Evolutionary conservation across 2,797 vertebrate species (phyloP).

Genomic region (Graptemys geographica): DNA sequence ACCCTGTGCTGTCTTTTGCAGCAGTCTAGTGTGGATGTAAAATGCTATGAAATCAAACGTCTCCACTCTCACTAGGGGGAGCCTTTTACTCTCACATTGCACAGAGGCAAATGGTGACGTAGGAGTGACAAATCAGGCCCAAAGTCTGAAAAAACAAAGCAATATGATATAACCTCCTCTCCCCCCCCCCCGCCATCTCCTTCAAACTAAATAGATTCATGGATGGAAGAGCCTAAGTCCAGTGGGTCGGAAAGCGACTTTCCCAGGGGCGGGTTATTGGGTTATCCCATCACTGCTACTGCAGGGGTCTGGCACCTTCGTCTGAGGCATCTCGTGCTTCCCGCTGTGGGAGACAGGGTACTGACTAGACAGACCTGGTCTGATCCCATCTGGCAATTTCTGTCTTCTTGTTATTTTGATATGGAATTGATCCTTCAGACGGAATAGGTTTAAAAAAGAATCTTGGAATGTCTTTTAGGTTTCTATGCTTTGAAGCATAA

Average conservation of each 20-base stretch:
- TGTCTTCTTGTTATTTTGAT: background rate
- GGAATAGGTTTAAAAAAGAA: background rate
- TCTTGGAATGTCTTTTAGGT: background rate
- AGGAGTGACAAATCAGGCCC: background rate
- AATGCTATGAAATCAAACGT: no score
- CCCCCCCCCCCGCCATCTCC: no score
- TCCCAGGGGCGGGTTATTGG: background rate
- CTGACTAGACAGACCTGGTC: no score
- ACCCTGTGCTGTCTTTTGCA: no score
- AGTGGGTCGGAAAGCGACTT: background rate
- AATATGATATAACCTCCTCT: background rate
- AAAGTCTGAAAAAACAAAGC: background rate
- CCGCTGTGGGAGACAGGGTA: no score
- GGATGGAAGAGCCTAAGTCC: background rate
- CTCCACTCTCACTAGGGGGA: background rate
- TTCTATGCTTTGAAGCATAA: background rate
- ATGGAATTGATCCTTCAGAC: background rate
- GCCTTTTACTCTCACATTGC: no score
- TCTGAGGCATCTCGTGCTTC: no score
- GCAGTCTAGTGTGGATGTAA: no score
- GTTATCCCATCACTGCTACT: background rate
- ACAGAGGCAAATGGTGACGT: no score
- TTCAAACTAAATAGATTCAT: background rate
- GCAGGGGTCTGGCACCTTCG: background rate
- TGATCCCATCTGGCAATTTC: background rate